Evolutionary conservation across 2,888 invertebrate genomes (phyloP), one percentile per base, ranked within the genome.

Genomic region (Spilarctia lutea): DNA sequence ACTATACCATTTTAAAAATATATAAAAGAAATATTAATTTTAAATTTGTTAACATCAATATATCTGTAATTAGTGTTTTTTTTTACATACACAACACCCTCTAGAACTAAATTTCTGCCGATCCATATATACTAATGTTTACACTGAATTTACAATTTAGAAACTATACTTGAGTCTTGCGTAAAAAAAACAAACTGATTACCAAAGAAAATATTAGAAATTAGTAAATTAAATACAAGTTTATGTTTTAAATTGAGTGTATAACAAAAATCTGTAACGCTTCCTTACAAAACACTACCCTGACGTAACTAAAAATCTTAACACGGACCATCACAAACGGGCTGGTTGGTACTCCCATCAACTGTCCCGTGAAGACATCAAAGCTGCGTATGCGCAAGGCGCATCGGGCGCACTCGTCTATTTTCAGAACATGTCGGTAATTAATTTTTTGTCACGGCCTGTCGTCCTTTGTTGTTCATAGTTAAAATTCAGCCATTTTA

Each of bases 361-460:
- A 79, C 85, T 84, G 80, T 83, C 81, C 83, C 84, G 85, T 85
- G 81, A 83, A 83, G 75, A 93, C 88, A 91, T 93, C 94, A 94
- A 93, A 93, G 93, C 81, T 73, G 85, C 88, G 87, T 86, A 71
- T 75, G 84, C 84, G 83, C 79, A 72, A n/a, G 71, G 68, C 76
- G 72, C 73, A 63, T 78, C 82, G 78, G 63, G 72, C 77, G 82
- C 85, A 75, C 82, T 86, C 88, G 87, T 84, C 88, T 94, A 94
- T 94, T 94, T 92, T 90, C 85, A 90, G 88, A 88, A 83, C 81
- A 82, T 81, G 87, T 88, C 86, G 82, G 91, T 91, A 93, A 94
- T 94, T 93, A 93, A 90, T 92, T 93, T 94, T 94, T 94, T 93
- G 93, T 93, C 91, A 87, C 88, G 84, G 81, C 87, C 79, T 78